A percentile compares a stretch with the other conserved stretches of the same genome.
Conservation (phyloP, 2,888 invertebrate species). For the Pteria penguin region DNA sequence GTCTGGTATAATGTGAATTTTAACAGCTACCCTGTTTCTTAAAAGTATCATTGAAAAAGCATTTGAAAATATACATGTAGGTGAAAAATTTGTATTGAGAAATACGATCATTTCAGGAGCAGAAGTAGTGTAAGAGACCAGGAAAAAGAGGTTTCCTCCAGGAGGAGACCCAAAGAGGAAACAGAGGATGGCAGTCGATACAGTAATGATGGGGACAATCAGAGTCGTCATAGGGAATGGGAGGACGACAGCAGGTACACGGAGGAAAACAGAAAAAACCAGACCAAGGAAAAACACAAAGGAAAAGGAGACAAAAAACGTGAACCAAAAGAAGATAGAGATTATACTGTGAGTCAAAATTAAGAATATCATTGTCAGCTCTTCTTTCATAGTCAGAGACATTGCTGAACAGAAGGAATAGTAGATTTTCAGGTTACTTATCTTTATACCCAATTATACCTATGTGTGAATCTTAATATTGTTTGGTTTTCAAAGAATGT, state of each 20-base stretch:
- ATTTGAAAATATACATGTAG: neutral
- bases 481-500: too few relatives aligned
- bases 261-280: constrained; percentile 16
- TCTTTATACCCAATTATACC: too few relatives aligned
- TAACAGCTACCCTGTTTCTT: too few relatives aligned
- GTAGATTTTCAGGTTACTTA: too few relatives aligned
- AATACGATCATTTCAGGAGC: constrained; percentile 7
- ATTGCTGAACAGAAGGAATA: too few relatives aligned
- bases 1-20: too few relatives aligned
- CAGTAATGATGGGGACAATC: constrained; percentile 6
- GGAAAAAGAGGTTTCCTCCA: constrained; percentile 12
- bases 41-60: too few relatives aligned
- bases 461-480: too few relatives aligned
- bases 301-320: neutral
- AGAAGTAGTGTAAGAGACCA: constrained; percentile 16
- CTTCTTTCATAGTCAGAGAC: too few relatives aligned
- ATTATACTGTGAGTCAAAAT: neutral
- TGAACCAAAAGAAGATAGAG: neutral
- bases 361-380: too few relatives aligned
- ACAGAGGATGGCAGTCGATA: constrained; percentile 11
- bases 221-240: neutral
- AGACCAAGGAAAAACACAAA: constrained; percentile 8
- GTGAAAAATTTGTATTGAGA: neutral
- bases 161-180: constrained; percentile 15
- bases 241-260: constrained; percentile 20